Evolutionary conservation across 2,888 invertebrate genomes (phyloP).

Genomic region (Lepidocyrtinus sp.): DNA sequence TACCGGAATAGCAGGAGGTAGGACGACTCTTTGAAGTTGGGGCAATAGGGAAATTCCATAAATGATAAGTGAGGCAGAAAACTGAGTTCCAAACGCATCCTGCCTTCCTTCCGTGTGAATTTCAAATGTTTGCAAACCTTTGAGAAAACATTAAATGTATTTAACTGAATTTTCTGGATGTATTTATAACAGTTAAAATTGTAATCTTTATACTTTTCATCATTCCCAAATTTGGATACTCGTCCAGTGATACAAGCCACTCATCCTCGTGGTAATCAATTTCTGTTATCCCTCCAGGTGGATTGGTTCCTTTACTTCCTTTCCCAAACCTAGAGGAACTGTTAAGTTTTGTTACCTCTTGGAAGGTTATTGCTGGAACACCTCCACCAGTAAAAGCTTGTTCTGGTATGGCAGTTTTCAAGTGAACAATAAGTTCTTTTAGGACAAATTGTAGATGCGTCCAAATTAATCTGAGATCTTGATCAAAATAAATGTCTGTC

Average conservation of each 20-base stretch:
- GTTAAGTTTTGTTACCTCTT: constrained; percentile 17
- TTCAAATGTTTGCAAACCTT: constrained; percentile 53
- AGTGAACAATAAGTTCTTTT: constrained; percentile 41
- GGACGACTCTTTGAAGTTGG: constrained; percentile 45
- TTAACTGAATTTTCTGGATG: no score
- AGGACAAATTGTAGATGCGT: constrained; percentile 42
- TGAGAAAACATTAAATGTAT: constrained; percentile 8
- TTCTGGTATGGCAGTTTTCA: constrained; percentile 47
- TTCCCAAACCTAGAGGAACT: constrained; percentile 2
- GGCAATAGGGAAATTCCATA: constrained; percentile 57
- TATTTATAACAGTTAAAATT: background rate
- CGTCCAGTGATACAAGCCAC: constrained; percentile 33
- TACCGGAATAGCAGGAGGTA: constrained; percentile 63
- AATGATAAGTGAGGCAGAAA: constrained; percentile 59
- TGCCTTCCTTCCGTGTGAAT: constrained; percentile 47
- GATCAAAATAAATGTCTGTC: constrained; percentile 57
- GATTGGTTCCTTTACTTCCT: constrained; percentile 17
- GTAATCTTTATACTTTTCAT: constrained; percentile 41
- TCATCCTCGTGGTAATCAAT: constrained; percentile 52
- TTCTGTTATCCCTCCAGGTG: background rate
- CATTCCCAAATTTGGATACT: constrained; percentile 55
- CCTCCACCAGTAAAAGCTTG: constrained; percentile 60
- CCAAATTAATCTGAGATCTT: constrained; percentile 59
- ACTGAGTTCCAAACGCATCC: constrained; percentile 53
- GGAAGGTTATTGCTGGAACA: constrained; percentile 39